A percentile compares a stretch with the other conserved stretches of the same genome.
Conservation (phyloP, 2,888 invertebrate species). For the Chalcosyrphus nemorum region DNA sequence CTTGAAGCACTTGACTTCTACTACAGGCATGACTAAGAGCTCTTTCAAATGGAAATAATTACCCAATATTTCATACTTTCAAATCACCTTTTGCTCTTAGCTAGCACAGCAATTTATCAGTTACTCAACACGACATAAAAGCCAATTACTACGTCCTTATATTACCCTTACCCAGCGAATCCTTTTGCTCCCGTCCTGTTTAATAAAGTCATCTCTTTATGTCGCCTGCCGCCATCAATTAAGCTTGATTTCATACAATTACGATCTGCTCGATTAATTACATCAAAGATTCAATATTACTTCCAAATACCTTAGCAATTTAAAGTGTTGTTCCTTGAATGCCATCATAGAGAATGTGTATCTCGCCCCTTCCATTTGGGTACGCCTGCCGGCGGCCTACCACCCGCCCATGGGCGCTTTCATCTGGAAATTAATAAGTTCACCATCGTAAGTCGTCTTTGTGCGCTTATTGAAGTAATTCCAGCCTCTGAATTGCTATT, state of each 20-base stretch:
- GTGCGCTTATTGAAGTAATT: slow-evolving; percentile 42
- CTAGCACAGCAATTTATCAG: slow-evolving; percentile 34
- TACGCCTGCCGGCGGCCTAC: neutral
- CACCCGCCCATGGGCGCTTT: slow-evolving; percentile 1
- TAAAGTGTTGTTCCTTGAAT: slow-evolving; percentile 19
- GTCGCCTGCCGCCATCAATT: slow-evolving; percentile 63
- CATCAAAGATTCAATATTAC: slow-evolving; percentile 59
- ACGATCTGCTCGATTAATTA: slow-evolving; percentile 74
- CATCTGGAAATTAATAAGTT: slow-evolving; percentile 64
- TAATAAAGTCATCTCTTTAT: slow-evolving; percentile 59
- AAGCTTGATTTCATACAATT: slow-evolving; percentile 67
- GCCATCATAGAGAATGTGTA: too few relatives aligned
- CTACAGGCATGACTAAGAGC: neutral
- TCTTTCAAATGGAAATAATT: slow-evolving; percentile 12
- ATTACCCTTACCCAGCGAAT: neutral
- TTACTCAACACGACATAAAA: slow-evolving; percentile 41
- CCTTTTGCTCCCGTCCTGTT: slow-evolving; percentile 16
- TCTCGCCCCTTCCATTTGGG: too few relatives aligned
- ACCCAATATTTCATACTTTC: slow-evolving; percentile 38
- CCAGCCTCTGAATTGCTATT: slow-evolving; percentile 50
- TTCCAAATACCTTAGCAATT: slow-evolving; percentile 35
- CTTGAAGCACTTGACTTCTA: neutral
- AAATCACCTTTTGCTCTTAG: slow-evolving; percentile 30
- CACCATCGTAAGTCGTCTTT: slow-evolving; percentile 25
- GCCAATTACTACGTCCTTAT: slow-evolving; percentile 37